phyloP scores from a whole-genome alignment of 2,113 vertebrate genomes.

The Carettochelys insculpta region DNA sequence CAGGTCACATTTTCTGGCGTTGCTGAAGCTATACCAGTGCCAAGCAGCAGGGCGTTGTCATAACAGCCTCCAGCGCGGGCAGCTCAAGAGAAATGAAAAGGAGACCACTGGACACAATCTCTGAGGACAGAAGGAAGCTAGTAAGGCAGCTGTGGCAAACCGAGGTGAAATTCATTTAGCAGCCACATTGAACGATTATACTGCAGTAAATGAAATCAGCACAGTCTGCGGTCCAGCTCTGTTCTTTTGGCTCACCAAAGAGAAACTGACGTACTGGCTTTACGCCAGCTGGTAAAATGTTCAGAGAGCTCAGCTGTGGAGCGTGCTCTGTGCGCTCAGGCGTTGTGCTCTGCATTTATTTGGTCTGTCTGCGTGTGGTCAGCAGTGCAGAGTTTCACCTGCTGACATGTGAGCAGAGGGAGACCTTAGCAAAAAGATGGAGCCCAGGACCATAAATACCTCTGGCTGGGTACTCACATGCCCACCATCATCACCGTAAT shows the following conservation, averaged over 20 bases:
- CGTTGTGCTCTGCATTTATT: accelerated
- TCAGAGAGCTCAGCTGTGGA: not conserved
- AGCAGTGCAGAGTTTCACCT: not conserved
- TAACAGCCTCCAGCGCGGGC: accelerated
- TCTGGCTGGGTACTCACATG: not conserved
- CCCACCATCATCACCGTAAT: not conserved
- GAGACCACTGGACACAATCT: not conserved
- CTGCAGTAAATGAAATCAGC: not conserved
- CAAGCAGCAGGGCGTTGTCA: not conserved
- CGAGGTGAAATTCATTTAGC: not conserved
- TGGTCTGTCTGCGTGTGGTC: not conserved
- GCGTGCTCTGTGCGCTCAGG: not conserved
- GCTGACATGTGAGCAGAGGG: not conserved
- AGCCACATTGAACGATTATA: not conserved
- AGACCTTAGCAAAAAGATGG: not conserved
- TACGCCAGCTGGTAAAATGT: not conserved
- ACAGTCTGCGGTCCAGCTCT: not conserved
- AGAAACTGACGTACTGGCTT: not conserved
- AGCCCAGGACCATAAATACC: not conserved
- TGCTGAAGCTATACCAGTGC: accelerated
- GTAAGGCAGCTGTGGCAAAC: not conserved
- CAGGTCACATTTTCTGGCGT: not conserved
- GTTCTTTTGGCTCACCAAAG: not conserved
- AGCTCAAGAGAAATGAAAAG: not conserved
- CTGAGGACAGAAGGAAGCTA: not conserved